phyloP scores from a whole-genome alignment of 1,140 invertebrate genomes.

The Drosophila erecta region DNA sequence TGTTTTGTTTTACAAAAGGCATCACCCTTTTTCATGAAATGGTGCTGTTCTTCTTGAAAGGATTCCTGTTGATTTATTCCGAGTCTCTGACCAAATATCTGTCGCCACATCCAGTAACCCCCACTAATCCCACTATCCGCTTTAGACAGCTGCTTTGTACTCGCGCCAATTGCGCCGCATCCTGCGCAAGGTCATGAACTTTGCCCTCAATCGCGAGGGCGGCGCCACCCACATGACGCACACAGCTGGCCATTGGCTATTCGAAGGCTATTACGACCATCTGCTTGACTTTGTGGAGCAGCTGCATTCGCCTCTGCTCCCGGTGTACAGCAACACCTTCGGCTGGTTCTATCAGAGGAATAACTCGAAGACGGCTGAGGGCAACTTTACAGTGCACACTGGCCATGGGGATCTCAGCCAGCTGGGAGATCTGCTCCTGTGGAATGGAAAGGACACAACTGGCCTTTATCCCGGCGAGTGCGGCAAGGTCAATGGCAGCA shows the following conservation, averaged over 20 bases:
- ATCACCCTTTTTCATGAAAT: too few species aligned
- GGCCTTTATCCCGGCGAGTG: slow-evolving; percentile 87
- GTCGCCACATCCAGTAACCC: slow-evolving; percentile 15
- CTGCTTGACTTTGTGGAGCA: slow-evolving; percentile 87
- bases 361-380: slow-evolving; percentile 89
- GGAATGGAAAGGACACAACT: slow-evolving; percentile 87
- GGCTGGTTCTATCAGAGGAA: slow-evolving; percentile 93
- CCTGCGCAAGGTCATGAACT: slow-evolving; percentile 85
- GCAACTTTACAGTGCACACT: slow-evolving; percentile 90
- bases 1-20: too few species aligned
- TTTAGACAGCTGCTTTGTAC: slow-evolving; percentile 88
- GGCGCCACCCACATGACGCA: slow-evolving; percentile 86
- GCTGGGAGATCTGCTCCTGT: slow-evolving; percentile 88
- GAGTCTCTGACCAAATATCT: slow-evolving; percentile 6
- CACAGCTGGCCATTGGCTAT: slow-evolving; percentile 88
- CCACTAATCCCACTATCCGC: slow-evolving; percentile 34
- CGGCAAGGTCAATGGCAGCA: slow-evolving; percentile 88
- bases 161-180: slow-evolving; percentile 84
- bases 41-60: too few species aligned
- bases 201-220: slow-evolving; percentile 86
- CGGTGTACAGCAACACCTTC: slow-evolving; percentile 89
- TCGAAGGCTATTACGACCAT: slow-evolving; percentile 90
- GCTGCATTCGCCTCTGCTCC: slow-evolving; percentile 85
- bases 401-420: slow-evolving; percentile 87
- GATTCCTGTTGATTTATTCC: too few species aligned